phyloP scores from a whole-genome alignment of 35 echinoderm and acorn worm species.

The Holothuria glaberrima region DNA sequence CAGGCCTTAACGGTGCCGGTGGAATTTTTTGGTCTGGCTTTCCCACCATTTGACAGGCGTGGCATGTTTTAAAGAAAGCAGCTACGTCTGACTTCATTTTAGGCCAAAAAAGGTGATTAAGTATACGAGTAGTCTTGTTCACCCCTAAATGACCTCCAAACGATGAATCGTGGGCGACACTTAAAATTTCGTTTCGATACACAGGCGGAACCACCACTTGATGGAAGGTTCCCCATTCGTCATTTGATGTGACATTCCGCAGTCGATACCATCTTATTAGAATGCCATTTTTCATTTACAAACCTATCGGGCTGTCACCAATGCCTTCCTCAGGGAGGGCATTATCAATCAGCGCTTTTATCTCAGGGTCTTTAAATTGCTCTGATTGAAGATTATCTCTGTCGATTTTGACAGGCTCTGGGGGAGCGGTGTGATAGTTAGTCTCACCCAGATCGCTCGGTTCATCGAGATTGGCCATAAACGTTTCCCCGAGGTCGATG shows the following conservation, averaged over 20 bases:
- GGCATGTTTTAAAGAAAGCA: conserved; percentile 68
- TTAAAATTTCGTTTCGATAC: no score
- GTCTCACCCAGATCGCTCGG: not conserved
- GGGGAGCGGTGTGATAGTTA: not conserved
- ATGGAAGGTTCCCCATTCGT: no score
- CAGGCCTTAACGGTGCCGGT: conserved; percentile 51
- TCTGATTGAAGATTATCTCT: no score
- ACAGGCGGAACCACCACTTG: no score
- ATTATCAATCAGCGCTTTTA: not conserved
- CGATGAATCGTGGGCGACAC: conserved; percentile 62
- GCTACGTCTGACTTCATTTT: no score
- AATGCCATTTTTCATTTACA: no score
- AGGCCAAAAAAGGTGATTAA: conserved; percentile 71
- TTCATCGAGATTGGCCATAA: not conserved
- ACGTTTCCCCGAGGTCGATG: not conserved
- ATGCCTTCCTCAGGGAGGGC: no score
- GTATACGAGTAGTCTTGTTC: conserved; percentile 56
- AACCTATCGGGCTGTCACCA: no score
- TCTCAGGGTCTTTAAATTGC: conserved; percentile 32
- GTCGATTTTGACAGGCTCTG: no score
- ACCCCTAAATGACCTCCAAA: conserved; percentile 63
- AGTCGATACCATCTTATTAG: no score
- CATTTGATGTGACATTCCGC: conserved; percentile 37
- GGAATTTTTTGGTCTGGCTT: conserved; percentile 65
- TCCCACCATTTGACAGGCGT: conserved; percentile 68